Evolutionary conservation across 2,113 vertebrate genomes (phyloP), one percentile per base, ranked within the genome.

Genomic region (Barnardius zonarius): DNA sequence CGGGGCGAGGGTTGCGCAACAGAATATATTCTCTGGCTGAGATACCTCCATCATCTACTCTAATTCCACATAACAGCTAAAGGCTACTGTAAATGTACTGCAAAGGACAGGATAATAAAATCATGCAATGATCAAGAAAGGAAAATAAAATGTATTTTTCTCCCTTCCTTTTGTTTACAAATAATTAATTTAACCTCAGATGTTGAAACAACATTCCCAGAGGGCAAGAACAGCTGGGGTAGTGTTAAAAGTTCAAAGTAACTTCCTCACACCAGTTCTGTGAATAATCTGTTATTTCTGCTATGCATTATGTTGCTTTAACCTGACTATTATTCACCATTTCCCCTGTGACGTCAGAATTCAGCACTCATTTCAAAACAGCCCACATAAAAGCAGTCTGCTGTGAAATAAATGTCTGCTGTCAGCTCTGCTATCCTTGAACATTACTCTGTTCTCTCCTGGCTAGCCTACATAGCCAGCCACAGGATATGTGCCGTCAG

Each of bases 181-280:
- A 94, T 33, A 95, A 82, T 17, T 10, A 18, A n/a, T 79, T 85
- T 84, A 70, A 93, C 17, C 43, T 91, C 74, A 85, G 43, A 85
- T 87, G 39, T 82, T 83, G 82, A 79, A 91, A 87, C 67, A 80
- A 43, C 61, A 81, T 85, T 92, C 46, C 82, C 52, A 85, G 66
- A 68, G 30, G 78, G 61, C 7, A 76, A 52, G 27, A 91, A 55
- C 55, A 95, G 57, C 52, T 87, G 33, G 30, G 11, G 5, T 55
- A 55, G 46, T 20, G 55, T 81, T 91, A 67, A 73, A 86, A 92
- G 74, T 93, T 95, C 87, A 91, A 93, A 95, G 78, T 35, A 87
- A 49, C 44, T 83, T 55, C 83, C 68, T 86, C 6, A 2, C 10
- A 5, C 66, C 30, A 15, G 59, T 78, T 89, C 25, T 64, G 52